phyloP scores from a whole-genome alignment of 2,113 vertebrate genomes.

The Pedionomus torquatus region DNA sequence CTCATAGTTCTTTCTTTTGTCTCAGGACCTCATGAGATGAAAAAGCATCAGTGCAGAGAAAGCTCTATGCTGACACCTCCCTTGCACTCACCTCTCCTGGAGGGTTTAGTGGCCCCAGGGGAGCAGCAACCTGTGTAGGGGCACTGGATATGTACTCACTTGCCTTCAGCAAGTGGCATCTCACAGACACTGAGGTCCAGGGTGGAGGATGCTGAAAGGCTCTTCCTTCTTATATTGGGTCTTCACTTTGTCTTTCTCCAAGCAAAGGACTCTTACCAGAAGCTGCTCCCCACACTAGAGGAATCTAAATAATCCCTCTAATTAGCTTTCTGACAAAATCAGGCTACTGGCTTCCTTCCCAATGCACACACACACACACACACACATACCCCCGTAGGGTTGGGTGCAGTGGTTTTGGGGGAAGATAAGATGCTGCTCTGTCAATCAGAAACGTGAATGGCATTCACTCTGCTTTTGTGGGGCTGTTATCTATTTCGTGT shows the following conservation, averaged over 20 bases:
- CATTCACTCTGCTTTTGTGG: neutral
- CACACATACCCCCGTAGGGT: neutral
- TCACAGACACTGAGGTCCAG: neutral
- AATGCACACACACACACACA: neutral
- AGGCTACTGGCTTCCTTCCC: neutral
- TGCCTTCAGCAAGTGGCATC: neutral
- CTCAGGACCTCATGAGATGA: neutral
- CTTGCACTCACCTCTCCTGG: neutral
- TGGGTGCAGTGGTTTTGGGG: neutral
- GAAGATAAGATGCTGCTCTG: neutral
- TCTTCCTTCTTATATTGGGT: neutral
- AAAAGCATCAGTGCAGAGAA: neutral
- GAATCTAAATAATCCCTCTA: constrained; percentile 31
- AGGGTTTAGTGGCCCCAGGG: fast-evolving
- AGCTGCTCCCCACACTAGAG: neutral
- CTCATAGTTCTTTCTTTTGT: neutral
- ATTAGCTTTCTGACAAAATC: neutral
- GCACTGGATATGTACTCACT: neutral
- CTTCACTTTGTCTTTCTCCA: neutral
- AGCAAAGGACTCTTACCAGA: neutral
- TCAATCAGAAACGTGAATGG: neutral
- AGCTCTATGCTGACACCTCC: neutral
- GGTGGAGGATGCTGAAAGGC: neutral
- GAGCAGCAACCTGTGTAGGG: neutral
- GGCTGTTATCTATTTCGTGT: neutral